These are phyloP conservation scores for Bradypus variegatus DNA, from an alignment of 2,797 vertebrate species.

Conservation along the genomic window DNA sequence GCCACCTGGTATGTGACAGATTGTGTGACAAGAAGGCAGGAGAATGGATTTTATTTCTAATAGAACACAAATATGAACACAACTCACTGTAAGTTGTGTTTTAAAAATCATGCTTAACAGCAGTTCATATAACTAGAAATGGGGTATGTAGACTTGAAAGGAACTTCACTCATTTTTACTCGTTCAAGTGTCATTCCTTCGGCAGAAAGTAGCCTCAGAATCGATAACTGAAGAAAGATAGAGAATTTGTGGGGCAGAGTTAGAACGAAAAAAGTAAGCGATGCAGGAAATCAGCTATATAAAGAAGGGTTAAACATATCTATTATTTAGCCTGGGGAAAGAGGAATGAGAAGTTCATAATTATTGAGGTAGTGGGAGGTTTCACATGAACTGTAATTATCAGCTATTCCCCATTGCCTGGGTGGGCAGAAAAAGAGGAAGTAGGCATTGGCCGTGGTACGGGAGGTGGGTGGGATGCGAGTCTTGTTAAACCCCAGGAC, in stretches of 20 bases:
- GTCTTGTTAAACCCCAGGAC: neutral
- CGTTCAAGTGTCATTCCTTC: neutral
- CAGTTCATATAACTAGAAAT: neutral
- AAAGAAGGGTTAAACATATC: neutral
- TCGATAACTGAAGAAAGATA: neutral
- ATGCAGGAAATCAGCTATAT: neutral
- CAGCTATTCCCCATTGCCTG: neutral
- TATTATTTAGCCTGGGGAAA: neutral
- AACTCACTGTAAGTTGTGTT: neutral
- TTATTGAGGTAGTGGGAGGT: neutral
- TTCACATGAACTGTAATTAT: neutral
- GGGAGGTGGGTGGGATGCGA: neutral
- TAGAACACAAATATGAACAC: neutral
- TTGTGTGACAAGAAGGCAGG: neutral
- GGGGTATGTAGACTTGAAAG: neutral
- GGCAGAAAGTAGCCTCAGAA: neutral
- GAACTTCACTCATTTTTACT: neutral
- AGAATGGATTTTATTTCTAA: neutral
- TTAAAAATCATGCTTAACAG: neutral
- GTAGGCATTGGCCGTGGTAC: neutral
- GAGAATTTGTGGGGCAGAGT: neutral
- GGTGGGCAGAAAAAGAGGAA: neutral
- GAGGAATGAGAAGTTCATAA: slow-evolving; percentile 21
- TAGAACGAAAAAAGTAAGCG: neutral
- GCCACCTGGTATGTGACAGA: neutral